phyloP scores from a whole-genome alignment of 2,113 vertebrate species.

The Todiramphus saurophagus region DNA sequence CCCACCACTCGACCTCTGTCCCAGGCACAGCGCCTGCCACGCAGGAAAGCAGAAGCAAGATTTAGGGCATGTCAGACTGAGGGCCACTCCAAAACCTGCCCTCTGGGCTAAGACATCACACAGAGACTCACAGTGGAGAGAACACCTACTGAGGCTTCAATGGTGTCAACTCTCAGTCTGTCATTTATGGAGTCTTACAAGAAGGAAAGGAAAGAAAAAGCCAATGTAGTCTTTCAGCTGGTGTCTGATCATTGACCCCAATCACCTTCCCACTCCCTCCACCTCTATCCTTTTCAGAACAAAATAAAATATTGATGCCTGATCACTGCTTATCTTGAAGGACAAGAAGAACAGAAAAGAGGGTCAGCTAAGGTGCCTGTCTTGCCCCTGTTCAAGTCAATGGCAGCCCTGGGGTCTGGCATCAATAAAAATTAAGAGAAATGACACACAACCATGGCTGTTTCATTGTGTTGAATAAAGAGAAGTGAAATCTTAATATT shows the following conservation, averaged over 20 bases:
- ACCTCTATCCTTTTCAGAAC: background rate
- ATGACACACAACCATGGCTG: background rate
- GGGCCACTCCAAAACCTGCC: background rate
- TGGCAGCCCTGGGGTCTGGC: background rate
- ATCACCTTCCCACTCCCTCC: background rate
- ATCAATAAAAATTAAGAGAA: background rate
- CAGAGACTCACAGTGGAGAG: background rate
- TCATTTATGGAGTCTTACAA: background rate
- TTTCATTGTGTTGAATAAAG: background rate
- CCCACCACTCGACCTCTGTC: fast-evolving
- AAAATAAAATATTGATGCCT: background rate
- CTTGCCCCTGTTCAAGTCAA: background rate
- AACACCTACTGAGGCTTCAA: background rate
- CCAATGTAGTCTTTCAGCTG: background rate
- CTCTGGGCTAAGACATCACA: background rate
- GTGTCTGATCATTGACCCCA: background rate
- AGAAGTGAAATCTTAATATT: background rate
- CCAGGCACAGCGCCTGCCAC: fast-evolving
- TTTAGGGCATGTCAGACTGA: background rate
- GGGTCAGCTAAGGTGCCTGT: background rate
- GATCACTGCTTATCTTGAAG: background rate
- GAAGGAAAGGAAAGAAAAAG: background rate
- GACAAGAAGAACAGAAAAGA: background rate
- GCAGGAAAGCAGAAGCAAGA: background rate
- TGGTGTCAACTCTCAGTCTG: background rate